Base-by-base conservation (phyloP, 2,113 vertebrate genomes). In the Hiodon alosoides region DNA sequence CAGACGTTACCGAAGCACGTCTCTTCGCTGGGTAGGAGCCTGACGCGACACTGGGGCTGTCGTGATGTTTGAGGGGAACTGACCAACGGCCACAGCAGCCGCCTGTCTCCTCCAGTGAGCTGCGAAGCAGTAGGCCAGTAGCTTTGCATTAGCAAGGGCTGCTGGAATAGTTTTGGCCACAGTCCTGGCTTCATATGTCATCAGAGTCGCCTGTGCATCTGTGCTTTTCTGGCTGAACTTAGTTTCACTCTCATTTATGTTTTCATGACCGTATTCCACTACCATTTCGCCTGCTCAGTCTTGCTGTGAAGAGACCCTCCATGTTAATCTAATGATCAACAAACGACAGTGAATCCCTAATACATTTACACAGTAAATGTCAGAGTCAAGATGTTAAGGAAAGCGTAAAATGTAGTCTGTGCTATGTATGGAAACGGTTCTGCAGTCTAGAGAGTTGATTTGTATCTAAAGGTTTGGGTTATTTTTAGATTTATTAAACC, bases 121-220 rank as follows among this genome's bases (percentile, higher is more conserved):
- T 81, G 73, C 81, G 77, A 80, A 83, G 85, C 87, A 86, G 86
- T 82, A 87, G 75, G 65, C 71, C 82, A 81, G 88, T 87, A 87
- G 83, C 84, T 83, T 85, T 78, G 73, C 14, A 87, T 91, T 88
- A 91, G 78, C 67, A 69, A 50, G 14, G 46, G 74, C 75, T 75
- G 81, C 77, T 76, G 78, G 87, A 91, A 79, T 78, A 78, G 78
- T 82, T 79, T 76, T 91, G 90, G 90, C 89, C 78, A 67, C 67
- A 0, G 65, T 90, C 86, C 84, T 78, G 79, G 73, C 68, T 68
- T 82, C 81, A 86, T 85, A 85, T 81, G 81, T 89, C 85, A 86
- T 78, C 79, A 79, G 77, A 76, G 67, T 58, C 77, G 67, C 77
- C 66, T 61, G 75, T 64, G 70, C 71, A 75, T 67, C 48, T 48